Evolutionary conservation across 2,797 vertebrate genomes (phyloP), one percentile per base, ranked within the genome.

Genomic region (Synaphobranchus kaupii): DNA sequence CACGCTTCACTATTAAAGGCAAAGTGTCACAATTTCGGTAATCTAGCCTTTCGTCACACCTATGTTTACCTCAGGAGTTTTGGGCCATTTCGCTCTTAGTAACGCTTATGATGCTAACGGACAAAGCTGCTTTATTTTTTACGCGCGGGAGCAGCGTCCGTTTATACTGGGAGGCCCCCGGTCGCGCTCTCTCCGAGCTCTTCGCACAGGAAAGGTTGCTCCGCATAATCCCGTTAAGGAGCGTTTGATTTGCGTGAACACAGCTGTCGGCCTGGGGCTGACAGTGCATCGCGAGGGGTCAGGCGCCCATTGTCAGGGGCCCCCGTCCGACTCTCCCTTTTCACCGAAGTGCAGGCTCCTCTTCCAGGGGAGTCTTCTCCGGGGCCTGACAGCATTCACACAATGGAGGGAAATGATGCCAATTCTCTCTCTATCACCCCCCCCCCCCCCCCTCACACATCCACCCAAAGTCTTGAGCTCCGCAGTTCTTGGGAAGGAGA

Each of bases 401-500:
- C 83, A 84, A 84, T 84, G 58, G 83, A 28, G 34, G 83, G 83
- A 84, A 84, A 44, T 84, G 83, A 66, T 44, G 56, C 17, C 28
- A 20, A 44, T 39, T 22, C 52, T 3, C 58, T 84, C 82, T 58
- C 82, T 56, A 50, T 48, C 47, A 81, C 10, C 17, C 76, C 39
- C 34, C 31, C 34, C 73, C 73, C 34, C n/a, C 31, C 15, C 34
- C 8, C 39, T 20, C 1, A 15, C 44, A 39, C 34, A 22, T 31
- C 68, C 12, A 76, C 73, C 76, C 54, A 58, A 66, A 66, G 76
- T 22, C 76, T 28, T 13, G 20, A 80, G 86, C 78, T 71, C 80
- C 20, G 28, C 12, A 87, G 80, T 68, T 87, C 83, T 66, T 85
- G 84, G 56, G 73, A 88, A 88, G 13, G 44, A 47, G 54, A 87